phyloP scores from a whole-genome alignment of 2,797 vertebrate genomes.

The Sitta carolinensis region DNA sequence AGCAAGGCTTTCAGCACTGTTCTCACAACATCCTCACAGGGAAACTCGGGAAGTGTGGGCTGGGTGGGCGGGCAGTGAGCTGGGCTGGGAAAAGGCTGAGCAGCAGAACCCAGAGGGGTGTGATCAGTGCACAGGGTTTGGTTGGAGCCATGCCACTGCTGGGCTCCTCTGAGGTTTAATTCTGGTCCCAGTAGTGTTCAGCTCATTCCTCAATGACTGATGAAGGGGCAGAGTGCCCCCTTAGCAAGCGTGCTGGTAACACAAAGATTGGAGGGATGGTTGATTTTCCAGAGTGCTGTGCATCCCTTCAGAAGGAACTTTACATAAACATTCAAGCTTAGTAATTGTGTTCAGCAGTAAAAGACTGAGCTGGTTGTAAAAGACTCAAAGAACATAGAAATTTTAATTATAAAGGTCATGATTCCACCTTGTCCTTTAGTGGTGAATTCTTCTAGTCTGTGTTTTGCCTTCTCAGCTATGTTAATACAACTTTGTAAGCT shows the following conservation, averaged over 20 bases:
- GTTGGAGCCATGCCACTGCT: neutral
- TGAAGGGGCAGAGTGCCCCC: neutral
- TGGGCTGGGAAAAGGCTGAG: neutral
- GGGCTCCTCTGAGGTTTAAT: neutral
- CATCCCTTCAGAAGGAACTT: neutral
- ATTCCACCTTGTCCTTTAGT: neutral
- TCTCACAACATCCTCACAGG: neutral
- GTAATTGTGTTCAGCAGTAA: neutral
- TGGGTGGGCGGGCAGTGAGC: neutral
- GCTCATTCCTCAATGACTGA: neutral
- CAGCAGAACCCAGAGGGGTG: neutral
- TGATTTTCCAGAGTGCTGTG: neutral
- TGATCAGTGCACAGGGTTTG: neutral
- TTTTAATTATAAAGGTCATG: neutral
- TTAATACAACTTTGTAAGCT: neutral
- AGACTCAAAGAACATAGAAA: neutral
- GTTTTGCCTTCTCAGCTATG: neutral
- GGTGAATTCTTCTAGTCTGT: neutral
- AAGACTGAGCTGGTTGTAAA: neutral
- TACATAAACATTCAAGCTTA: neutral
- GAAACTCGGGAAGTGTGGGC: neutral
- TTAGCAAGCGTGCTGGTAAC: neutral
- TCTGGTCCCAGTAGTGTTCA: neutral
- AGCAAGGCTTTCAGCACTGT: neutral
- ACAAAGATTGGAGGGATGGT: neutral